Evolutionary conservation across 2,113 vertebrate genomes (phyloP).

Genomic region (Mirounga angustirostris): DNA sequence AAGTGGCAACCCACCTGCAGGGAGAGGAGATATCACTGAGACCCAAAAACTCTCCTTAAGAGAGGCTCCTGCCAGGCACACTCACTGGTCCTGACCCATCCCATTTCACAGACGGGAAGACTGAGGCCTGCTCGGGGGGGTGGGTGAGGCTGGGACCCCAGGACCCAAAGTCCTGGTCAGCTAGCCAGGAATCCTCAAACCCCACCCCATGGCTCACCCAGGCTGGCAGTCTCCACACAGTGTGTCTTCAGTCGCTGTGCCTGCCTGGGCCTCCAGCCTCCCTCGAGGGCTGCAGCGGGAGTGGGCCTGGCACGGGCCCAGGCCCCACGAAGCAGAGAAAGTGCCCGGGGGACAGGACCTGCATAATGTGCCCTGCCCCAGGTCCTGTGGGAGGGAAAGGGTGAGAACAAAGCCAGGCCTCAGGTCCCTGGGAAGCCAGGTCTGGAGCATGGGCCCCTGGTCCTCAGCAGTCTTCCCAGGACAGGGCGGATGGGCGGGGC

Average conservation of each 20-base stretch:
- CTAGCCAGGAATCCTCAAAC: background rate
- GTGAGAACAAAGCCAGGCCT: background rate
- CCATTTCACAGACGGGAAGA: background rate
- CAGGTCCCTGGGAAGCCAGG: background rate
- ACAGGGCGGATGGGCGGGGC: background rate
- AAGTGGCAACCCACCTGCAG: conserved; percentile 68
- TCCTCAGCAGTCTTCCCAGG: background rate
- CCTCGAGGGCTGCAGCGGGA: conserved; percentile 86
- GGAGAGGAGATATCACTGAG: conserved; percentile 26
- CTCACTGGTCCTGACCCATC: background rate
- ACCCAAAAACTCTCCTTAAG: background rate
- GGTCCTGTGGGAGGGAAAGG: conserved; percentile 58
- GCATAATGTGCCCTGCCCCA: conserved; percentile 82
- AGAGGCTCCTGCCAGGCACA: background rate
- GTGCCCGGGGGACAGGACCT: conserved; percentile 88
- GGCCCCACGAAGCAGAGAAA: conserved; percentile 89
- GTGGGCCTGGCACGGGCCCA: conserved; percentile 88
- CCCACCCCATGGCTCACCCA: conserved; percentile 87
- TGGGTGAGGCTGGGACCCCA: background rate
- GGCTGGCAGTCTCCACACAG: conserved; percentile 92
- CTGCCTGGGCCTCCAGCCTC: conserved; percentile 83
- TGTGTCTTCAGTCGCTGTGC: conserved; percentile 85
- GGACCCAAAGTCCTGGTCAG: background rate
- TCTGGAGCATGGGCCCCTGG: too few relatives aligned
- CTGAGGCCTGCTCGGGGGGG: background rate